phyloP scores from a whole-genome alignment of 2,797 vertebrate species.

The Takifugu rubripes region DNA sequence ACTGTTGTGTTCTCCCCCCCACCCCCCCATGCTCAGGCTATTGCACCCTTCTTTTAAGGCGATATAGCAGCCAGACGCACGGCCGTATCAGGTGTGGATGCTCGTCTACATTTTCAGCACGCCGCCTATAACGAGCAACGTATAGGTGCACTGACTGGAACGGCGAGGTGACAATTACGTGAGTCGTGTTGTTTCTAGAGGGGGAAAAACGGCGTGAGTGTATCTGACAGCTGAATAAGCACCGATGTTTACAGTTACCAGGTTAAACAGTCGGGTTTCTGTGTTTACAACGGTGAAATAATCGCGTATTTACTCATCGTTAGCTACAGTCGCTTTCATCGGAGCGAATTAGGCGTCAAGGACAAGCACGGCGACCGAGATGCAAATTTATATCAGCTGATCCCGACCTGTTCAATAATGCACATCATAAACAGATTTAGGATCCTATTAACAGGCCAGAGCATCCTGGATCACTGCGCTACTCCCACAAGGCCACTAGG shows the following conservation, averaged over 20 bases:
- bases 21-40: constrained; percentile 25
- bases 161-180: constrained; percentile 35
- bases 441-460: constrained; percentile 38
- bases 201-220: too few species aligned
- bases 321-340: constrained; percentile 20
- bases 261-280: constrained; percentile 22
- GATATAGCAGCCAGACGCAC: constrained; percentile 56
- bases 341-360: constrained; percentile 27
- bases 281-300: constrained; percentile 14
- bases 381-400: constrained; percentile 43
- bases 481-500: constrained; percentile 40
- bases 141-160: constrained; percentile 13
- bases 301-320: constrained; percentile 30
- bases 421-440: constrained; percentile 48
- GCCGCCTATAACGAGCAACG: constrained; percentile 3
- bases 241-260: constrained; percentile 38
- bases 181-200: neutral
- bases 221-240: neutral
- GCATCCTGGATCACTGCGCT: constrained; percentile 19
- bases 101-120: constrained; percentile 21
- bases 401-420: constrained; percentile 55
- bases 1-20: constrained; percentile 7
- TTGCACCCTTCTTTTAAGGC: constrained; percentile 36
- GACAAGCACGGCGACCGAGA: constrained; percentile 25
- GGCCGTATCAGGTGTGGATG: constrained; percentile 33